phyloP scores from a whole-genome alignment of 2,888 invertebrate species.

The Octodonta nipae region DNA sequence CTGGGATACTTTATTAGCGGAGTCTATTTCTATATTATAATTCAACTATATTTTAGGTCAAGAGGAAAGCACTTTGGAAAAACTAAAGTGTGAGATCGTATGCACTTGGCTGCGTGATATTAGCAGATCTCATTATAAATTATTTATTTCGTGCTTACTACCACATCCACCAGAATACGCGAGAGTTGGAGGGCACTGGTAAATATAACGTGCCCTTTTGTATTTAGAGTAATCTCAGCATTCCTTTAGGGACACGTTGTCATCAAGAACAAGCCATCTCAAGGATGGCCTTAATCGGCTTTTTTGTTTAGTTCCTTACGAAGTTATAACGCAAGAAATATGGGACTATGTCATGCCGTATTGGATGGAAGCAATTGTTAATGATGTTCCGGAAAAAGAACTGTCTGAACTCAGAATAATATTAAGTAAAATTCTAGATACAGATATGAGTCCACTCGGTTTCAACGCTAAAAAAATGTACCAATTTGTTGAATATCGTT shows the following conservation, averaged over 20 bases:
- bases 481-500: slow-evolving; percentile 78
- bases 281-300: slow-evolving; percentile 89
- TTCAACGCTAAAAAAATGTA: slow-evolving; percentile 92
- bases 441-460: slow-evolving; percentile 87
- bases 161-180: slow-evolving; percentile 95
- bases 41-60: slow-evolving; percentile 39
- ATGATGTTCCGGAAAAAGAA: slow-evolving; percentile 82
- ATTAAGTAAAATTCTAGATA: slow-evolving; percentile 86
- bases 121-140: slow-evolving; percentile 69
- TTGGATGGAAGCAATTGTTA: slow-evolving; percentile 96
- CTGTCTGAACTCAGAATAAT: slow-evolving; percentile 70
- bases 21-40: neutral
- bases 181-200: slow-evolving; percentile 91
- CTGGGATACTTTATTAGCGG: no score
- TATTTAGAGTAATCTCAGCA: neutral
- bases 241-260: slow-evolving; percentile 59
- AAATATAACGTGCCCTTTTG: slow-evolving; percentile 24
- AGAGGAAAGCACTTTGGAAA: slow-evolving; percentile 77
- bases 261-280: slow-evolving; percentile 76
- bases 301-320: slow-evolving; percentile 93
- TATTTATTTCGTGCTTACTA: slow-evolving; percentile 82
- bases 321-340: slow-evolving; percentile 87
- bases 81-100: slow-evolving; percentile 82
- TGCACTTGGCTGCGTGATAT: slow-evolving; percentile 83
- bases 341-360: slow-evolving; percentile 99